These are phyloP conservation scores for Eilema depressum DNA, from an alignment of 2,888 invertebrate genomes.

Conservation along the genomic window DNA sequence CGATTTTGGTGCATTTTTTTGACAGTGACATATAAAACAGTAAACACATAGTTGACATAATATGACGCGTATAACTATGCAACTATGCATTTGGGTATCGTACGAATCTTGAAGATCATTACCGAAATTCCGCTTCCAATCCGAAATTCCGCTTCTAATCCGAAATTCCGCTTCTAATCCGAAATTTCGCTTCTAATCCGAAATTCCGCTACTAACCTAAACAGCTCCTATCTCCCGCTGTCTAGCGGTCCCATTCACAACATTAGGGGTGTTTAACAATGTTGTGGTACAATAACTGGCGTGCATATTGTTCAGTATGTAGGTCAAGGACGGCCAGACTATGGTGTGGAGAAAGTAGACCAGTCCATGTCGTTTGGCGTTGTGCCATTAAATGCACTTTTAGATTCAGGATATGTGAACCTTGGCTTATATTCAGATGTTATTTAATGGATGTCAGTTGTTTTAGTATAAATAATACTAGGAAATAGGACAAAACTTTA, in stretches of 20 bases:
- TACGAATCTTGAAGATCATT: not conserved
- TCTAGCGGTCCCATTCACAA: not conserved
- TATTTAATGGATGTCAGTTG: not conserved
- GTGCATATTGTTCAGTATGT: constrained; percentile 15
- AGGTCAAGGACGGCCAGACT: constrained; percentile 16
- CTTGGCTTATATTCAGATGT: constrained; percentile 8
- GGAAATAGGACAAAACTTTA: too few species aligned
- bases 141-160: not conserved
- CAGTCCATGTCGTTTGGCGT: constrained; percentile 32
- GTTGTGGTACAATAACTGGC: constrained; percentile 2
- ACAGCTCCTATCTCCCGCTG: not conserved
- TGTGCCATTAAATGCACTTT: constrained; percentile 30
- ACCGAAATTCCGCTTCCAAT: not conserved
- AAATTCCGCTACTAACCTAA: not conserved
- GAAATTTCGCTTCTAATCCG: not conserved
- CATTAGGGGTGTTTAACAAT: not conserved
- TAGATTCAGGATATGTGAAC: constrained; percentile 13
- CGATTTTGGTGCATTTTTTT: too few species aligned
- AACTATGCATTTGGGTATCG: too few species aligned
- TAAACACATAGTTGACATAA: not conserved
- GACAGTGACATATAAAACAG: not conserved
- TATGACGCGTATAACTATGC: not conserved
- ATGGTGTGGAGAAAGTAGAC: constrained; percentile 15
- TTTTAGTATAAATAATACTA: not conserved
- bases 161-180: not conserved